Conservation (phyloP, 2,797 vertebrate species). For the Numenius phaeopus region DNA sequence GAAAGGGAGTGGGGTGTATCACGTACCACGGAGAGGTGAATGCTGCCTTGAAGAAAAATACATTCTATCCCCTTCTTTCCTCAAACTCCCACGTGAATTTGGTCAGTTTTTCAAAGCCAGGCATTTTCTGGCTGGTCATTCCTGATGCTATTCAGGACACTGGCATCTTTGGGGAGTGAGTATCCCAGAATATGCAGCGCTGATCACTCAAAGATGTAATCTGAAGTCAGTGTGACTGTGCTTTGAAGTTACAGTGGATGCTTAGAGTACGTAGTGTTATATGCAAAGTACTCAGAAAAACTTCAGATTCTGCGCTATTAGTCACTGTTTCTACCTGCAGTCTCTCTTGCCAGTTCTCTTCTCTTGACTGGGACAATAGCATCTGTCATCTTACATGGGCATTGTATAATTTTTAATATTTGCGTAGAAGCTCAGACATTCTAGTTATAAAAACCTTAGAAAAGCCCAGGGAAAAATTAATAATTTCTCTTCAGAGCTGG, state of each 20-base stretch:
- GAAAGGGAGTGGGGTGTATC: not conserved
- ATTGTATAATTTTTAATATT: not conserved
- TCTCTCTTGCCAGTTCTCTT: not conserved
- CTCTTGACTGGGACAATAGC: not conserved
- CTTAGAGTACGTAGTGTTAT: not conserved
- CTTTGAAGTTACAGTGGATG: not conserved
- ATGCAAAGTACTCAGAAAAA: not conserved
- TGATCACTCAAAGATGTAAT: not conserved
- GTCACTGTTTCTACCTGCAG: not conserved
- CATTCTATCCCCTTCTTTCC: not conserved
- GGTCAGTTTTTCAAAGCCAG: not conserved
- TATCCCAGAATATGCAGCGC: not conserved
- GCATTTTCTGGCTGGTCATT: not conserved
- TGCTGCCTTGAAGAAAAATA: not conserved
- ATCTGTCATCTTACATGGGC: not conserved
- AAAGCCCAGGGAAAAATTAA: not conserved
- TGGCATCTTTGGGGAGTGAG: not conserved
- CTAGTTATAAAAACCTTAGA: not conserved
- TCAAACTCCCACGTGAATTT: not conserved
- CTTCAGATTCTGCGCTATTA: not conserved
- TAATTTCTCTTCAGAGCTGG: not conserved
- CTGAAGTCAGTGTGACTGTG: not conserved
- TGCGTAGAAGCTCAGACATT: not conserved
- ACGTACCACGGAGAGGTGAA: not conserved
- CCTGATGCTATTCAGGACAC: accelerated